Conservation (phyloP, 1,140 invertebrate genomes). For the Aphaenogaster floridana region DNA sequence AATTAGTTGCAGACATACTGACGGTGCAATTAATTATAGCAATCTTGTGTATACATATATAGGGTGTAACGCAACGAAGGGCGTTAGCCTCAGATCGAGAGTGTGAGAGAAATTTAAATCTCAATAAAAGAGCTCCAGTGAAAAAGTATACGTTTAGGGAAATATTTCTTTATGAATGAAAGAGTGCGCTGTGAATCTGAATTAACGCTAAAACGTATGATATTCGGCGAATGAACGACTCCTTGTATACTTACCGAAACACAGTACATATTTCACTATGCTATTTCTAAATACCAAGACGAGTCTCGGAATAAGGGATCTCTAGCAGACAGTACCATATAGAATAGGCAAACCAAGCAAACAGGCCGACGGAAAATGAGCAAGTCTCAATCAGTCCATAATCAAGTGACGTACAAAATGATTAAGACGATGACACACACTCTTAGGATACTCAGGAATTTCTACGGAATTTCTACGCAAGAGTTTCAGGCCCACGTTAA, state of each 20-base stretch:
- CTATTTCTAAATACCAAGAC: slow-evolving; percentile 30
- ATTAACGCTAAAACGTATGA: background rate
- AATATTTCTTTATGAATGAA: background rate
- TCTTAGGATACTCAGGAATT: slow-evolving; percentile 9
- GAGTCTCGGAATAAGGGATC: background rate
- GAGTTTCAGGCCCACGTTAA: background rate
- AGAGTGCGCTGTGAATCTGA: background rate
- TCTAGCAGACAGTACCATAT: slow-evolving; percentile 29
- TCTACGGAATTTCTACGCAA: slow-evolving; percentile 29
- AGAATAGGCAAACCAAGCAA: slow-evolving; percentile 14
- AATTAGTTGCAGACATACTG: slow-evolving; percentile 13
- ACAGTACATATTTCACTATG: background rate
- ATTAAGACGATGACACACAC: background rate
- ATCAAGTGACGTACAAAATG: background rate
- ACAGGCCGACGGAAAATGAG: slow-evolving; percentile 5
- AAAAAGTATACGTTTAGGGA: background rate
- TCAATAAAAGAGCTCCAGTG: background rate
- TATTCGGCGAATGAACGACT: background rate
- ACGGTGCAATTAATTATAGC: slow-evolving; percentile 17
- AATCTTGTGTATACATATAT: background rate
- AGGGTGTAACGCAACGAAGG: background rate
- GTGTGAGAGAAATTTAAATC: background rate
- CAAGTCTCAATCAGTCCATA: background rate
- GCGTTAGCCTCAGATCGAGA: background rate
- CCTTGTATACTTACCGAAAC: background rate